Percentiles rank a stretch among this genome's conserved stretches.
phyloP scores from a whole-genome alignment of 2,888 invertebrate genomes.

The Mechanitis mazaeus region DNA sequence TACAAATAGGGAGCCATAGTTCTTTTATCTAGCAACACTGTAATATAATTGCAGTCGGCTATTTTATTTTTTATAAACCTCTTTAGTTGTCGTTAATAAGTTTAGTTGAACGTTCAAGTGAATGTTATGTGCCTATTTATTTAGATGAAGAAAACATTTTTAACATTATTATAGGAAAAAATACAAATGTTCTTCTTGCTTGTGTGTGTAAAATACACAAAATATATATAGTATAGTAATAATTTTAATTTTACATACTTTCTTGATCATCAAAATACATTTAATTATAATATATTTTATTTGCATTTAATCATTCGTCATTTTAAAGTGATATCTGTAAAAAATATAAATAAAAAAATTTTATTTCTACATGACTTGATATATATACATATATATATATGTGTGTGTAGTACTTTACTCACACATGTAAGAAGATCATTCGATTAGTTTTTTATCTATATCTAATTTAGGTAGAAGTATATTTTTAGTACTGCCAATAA shows the following conservation, averaged over 20 bases:
- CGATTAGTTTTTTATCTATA: neutral
- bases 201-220: too few species aligned
- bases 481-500: constrained; percentile 29
- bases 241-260: too few species aligned
- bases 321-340: neutral
- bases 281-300: too few species aligned
- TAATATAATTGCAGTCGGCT: constrained; percentile 67
- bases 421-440: too few species aligned
- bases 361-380: too few species aligned
- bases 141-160: constrained; percentile 32
- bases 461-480: constrained; percentile 1
- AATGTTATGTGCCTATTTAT: constrained; percentile 73
- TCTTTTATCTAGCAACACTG: constrained; percentile 45
- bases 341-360: too few species aligned
- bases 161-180: neutral
- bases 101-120: constrained; percentile 60
- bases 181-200: too few species aligned
- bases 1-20: constrained; percentile 70
- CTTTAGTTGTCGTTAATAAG: constrained; percentile 42
- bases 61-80: constrained; percentile 47
- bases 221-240: too few species aligned
- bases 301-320: too few species aligned
- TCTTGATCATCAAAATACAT: too few species aligned
- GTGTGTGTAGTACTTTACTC: too few species aligned
- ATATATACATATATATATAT: too few species aligned